These are phyloP conservation scores for Melanotaenia boesemani DNA, from an alignment of 2,797 vertebrate genomes.

Conservation along the genomic window DNA sequence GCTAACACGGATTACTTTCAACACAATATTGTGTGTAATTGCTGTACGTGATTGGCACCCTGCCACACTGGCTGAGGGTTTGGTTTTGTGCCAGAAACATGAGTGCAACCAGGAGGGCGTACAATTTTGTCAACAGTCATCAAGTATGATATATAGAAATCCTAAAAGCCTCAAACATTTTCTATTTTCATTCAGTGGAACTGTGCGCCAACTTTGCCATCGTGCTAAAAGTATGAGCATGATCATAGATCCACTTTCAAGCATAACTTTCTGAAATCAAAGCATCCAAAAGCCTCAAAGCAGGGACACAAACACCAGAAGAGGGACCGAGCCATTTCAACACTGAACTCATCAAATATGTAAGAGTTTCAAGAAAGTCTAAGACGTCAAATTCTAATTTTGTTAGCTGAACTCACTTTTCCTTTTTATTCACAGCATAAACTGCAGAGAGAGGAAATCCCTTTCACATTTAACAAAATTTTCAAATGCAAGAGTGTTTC, in stretches of 20 bases:
- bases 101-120: constrained; percentile 38
- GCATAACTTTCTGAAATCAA: constrained; percentile 30
- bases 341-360: constrained; percentile 63
- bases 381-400: constrained; percentile 38
- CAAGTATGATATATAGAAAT: constrained; percentile 39
- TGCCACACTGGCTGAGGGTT: constrained; percentile 30
- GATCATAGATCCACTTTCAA: constrained; percentile 40
- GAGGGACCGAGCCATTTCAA: constrained; percentile 37
- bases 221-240: constrained; percentile 36
- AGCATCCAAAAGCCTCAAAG: constrained; percentile 32
- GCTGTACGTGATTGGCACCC: constrained; percentile 50
- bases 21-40: constrained; percentile 55
- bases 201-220: constrained; percentile 9
- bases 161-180: constrained; percentile 36
- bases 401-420: constrained; percentile 7
- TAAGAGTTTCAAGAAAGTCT: constrained; percentile 36
- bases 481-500: neutral
- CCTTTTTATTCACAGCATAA: constrained; percentile 15
- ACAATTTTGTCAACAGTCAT: constrained; percentile 42
- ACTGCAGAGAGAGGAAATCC: constrained; percentile 32
- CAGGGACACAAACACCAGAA: constrained; percentile 30
- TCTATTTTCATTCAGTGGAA: constrained; percentile 15
- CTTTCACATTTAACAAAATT: constrained; percentile 37
- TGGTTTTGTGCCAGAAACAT: constrained; percentile 38
- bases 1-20: constrained; percentile 61